Evolutionary conservation across 2,888 invertebrate genomes (phyloP), one percentile per base, ranked within the genome.

Genomic region (Eubasilissa splendida): DNA sequence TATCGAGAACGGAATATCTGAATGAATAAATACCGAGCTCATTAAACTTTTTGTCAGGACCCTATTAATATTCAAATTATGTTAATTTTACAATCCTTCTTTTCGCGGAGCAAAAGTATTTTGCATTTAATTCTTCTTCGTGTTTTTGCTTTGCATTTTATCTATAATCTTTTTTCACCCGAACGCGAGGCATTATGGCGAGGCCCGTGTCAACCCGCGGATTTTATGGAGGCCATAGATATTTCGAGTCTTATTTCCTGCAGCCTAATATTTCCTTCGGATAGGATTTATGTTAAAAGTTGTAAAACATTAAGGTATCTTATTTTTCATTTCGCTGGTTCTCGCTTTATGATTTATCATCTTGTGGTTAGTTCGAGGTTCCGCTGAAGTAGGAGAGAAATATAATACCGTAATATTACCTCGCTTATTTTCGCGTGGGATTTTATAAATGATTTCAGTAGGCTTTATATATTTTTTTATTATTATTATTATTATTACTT

Each of bases 41-140:
- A 78, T 78, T 77, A 58, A 68, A 74, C 77, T 81, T 78, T 73
- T 81, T 79, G 73, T 65, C 65, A 75, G 60, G 70, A 60, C 63
- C 58, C n/a, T 66, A 79, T 79, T 81, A 81, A 79, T 81, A 79
- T 77, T 82, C 82, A 82, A 80, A 63, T 82, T 82, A 80, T 82
- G 80, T 75, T 54, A 77, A 82, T 70, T 75, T n/a, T 11, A 22
- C 31, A 65, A 78, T 63, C 70, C 65, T 63, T n/a, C 70, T 60
- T 31, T 9, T 50, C 8, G 10, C 10, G 33, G 71, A 56, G 42
- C 33, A 56, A 73, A 73, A 56, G 42, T 73, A 73, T 73, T 58
- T 56, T 58, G 71, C 71, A 56, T 73, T 73, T 42, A 54, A n/a
- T 33, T 58, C 58, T 11, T 58, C 3, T 58, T 56, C 71, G 58